Conservation (phyloP, 2,888 invertebrate genomes). For the Xestobium rufovillosum region DNA sequence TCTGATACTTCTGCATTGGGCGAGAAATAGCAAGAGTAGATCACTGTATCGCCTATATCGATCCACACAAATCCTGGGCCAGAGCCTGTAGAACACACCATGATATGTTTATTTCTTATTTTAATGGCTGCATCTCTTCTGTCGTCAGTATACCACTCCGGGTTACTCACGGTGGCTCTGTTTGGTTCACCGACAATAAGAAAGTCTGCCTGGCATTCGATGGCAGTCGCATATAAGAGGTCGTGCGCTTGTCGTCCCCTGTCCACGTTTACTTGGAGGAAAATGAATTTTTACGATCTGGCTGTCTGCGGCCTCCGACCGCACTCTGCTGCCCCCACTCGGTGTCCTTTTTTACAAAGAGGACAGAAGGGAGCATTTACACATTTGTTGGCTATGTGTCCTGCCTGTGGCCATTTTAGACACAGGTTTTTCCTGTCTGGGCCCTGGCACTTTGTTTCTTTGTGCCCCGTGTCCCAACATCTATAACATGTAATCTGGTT, state of each 20-base stretch:
- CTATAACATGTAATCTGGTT: constrained; percentile 4
- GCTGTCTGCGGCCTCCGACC: too few species aligned
- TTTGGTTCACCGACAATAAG: constrained; percentile 8
- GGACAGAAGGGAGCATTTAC: constrained; percentile 6
- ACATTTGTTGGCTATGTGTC: constrained; percentile 4
- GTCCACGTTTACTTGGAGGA: constrained; percentile 7
- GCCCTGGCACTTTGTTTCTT: constrained; percentile 4
- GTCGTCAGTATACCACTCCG: constrained; percentile 2
- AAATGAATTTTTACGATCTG: too few species aligned
- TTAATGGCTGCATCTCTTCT: constrained; percentile 3
- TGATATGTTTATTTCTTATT: neutral
- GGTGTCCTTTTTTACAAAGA: constrained; percentile 4
- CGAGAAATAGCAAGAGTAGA: constrained; percentile 5
- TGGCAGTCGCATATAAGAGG: constrained; percentile 1
- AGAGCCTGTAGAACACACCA: neutral
- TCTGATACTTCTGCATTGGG: constrained; percentile 4
- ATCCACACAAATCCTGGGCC: neutral
- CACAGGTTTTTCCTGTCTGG: constrained; percentile 6
- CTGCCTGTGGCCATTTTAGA: constrained; percentile 7
- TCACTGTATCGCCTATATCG: neutral
- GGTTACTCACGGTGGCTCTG: neutral
- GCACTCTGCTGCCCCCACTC: too few species aligned
- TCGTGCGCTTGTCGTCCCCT: constrained; percentile 9
- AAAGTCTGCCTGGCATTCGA: neutral
- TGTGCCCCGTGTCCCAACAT: constrained; percentile 10